Base-by-base conservation (phyloP, 2,888 invertebrate genomes). In the Thymelicus acteon region DNA sequence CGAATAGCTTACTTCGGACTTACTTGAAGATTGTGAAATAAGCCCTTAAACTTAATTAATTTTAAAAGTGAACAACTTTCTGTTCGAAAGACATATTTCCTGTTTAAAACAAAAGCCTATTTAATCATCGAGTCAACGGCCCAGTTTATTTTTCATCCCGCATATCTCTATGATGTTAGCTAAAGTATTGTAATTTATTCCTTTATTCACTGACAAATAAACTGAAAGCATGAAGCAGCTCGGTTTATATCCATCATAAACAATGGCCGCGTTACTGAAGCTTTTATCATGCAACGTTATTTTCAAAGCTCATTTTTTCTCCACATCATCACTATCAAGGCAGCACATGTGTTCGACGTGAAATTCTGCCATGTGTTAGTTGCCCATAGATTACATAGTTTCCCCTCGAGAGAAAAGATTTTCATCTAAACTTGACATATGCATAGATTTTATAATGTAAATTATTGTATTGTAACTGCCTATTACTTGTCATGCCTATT, bases 211-310 rank as follows among this genome's bases (percentile, higher is more conserved):
- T 52, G 57, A 57, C 54, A 63, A 47, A 63, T 69, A 63, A 69
- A 63, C 37, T 62, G 69, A 58, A 57, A 58, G 54, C 68, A 68
- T 68, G 60, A 62, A 62, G 61, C 68, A 62, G 49, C 52, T 60
- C 49, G 57, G 54, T 69, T 69, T 69, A 69, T 69, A 69, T 58
- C 69, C 63, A 69, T 69, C 69, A 63, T 69, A 69, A 69, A 69
- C 69, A 69, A 69, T 69, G 63, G 40, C 57, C 57, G 62, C 63
- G 68, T 68, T 68, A 68, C 39, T 61, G 61, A 48, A 69, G 58
- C 69, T 69, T 69, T 69, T 69, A 69, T 69, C 63, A 69, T 63
- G 69, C 58, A 69, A 63, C 57, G 69, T 63, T 69, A 69, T 69
- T 58, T 69, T 63, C 63, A 63, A 63, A 69, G 69, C 63, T 48